Evolutionary conservation across 2,113 vertebrate genomes (phyloP), one percentile per base, ranked within the genome.

Genomic region (Thunnus maccoyii): DNA sequence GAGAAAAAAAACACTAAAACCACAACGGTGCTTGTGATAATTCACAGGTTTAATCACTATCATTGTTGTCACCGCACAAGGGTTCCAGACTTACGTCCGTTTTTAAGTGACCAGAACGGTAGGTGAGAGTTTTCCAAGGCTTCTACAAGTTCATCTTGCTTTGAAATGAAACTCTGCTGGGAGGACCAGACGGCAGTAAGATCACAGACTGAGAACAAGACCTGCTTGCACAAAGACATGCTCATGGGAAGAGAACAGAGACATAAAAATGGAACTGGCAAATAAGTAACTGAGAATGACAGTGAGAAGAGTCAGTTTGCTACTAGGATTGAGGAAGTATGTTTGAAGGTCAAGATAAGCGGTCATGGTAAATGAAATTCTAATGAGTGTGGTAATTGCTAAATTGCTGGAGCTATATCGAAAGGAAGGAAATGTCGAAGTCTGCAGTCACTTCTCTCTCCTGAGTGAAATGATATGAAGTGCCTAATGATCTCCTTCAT

Each of bases 331-430:
- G 11, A 72, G 78, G 81, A 72, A 84, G 58, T 66, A 44, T 18
- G 10, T 80, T 88, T 87, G 84, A 89, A 90, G 89, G 92, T 90
- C 88, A 87, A 56, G 71, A 87, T 84, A 79, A 90, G 86, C 47
- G 55, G 86, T 57, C 73, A 76, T 41, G 73, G 68, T 80, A 88
- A 90, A 91, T 90, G 72, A 85, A 90, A 85, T 63, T 72, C 66
- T 88, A 92, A 93, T 83, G 82, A 78, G 56, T 16, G 80, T 18
- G 18, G 72, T 88, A 86, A 92, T 86, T 82, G 76, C 79, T 67
- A 83, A 88, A 93, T 84, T 83, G 84, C 58, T 67, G 75, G 62
- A 56, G 60, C 74, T 88, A 54, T 66, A 80, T 63, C 52, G 63
- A 87, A 85, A 88, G 41, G 27, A 41, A 41, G 36, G 72, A 87